These are phyloP conservation scores for Shargacucullia verbasci DNA, from an alignment of 2,888 invertebrate genomes.

Conservation along the genomic window DNA sequence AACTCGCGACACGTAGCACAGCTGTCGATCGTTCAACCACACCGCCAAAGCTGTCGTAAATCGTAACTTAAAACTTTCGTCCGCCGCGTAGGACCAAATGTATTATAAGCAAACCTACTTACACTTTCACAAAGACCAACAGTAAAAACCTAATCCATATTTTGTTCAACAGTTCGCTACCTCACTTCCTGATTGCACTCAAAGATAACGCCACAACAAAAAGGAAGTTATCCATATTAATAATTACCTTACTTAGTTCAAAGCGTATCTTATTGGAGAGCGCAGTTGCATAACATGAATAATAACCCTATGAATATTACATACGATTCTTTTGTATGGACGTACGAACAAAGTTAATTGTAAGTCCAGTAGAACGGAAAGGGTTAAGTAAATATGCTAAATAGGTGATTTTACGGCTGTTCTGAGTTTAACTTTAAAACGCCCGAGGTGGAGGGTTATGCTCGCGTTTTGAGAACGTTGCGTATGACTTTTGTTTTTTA, in stretches of 20 bases:
- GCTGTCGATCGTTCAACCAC: no score
- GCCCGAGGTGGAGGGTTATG: constrained; percentile 33
- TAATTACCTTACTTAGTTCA: constrained; percentile 47
- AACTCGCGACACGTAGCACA: no score
- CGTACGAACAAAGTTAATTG: constrained; percentile 50
- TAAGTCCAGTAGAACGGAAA: constrained; percentile 54
- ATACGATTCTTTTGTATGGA: constrained; percentile 66
- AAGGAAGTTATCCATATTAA: constrained; percentile 49
- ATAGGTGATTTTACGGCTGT: constrained; percentile 59
- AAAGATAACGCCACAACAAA: constrained; percentile 28
- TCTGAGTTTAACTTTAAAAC: constrained; percentile 42
- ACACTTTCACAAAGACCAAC: constrained; percentile 3
- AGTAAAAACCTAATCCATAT: constrained; percentile 3
- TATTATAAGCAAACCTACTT: background rate
- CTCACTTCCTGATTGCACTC: constrained; percentile 35
- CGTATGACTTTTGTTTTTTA: constrained; percentile 9
- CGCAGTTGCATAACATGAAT: constrained; percentile 64
- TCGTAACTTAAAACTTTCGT: no score
- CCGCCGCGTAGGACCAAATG: no score
- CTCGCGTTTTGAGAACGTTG: constrained; percentile 16
- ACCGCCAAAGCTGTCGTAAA: no score
- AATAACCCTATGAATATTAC: constrained; percentile 69
- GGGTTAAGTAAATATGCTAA: constrained; percentile 67
- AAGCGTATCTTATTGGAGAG: constrained; percentile 51
- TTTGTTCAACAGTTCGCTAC: background rate